These are phyloP conservation scores for Uria lomvia DNA, from an alignment of 2,113 vertebrate genomes.

Conservation along the genomic window DNA sequence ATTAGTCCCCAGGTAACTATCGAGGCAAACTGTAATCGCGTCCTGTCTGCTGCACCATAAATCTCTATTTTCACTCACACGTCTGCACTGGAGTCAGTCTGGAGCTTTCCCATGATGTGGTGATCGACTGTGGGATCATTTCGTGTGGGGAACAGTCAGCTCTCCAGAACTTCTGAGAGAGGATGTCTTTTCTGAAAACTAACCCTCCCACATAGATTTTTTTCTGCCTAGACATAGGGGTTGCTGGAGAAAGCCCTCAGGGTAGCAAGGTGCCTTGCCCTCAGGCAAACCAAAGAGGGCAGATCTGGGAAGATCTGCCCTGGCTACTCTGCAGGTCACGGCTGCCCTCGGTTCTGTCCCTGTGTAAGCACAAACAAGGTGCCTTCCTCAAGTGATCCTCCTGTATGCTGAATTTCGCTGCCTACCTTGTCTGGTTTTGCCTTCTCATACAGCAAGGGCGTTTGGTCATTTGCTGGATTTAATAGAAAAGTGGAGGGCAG, in stretches of 20 bases:
- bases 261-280: neutral
- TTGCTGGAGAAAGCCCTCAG: neutral
- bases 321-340: neutral
- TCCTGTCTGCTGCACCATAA: conserved; percentile 1
- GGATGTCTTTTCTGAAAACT: neutral
- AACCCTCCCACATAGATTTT: neutral
- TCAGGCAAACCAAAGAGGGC: neutral
- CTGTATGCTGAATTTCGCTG: neutral
- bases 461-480: neutral
- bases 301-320: neutral
- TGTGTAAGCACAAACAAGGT: neutral
- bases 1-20: conserved; percentile 14
- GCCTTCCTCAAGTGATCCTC: neutral
- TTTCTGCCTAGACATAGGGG: neutral
- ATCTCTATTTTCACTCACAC: neutral
- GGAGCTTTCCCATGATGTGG: neutral
- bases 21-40: neutral
- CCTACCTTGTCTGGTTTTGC: neutral
- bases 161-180: neutral
- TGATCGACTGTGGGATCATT: neutral
- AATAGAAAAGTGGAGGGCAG: neutral
- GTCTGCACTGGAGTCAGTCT: neutral
- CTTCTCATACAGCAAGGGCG: neutral
- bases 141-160: neutral
- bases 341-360: neutral